Evolutionary conservation across 1,140 invertebrate species (phyloP), one percentile per base, ranked within the genome.

Genomic region (Drosophila sp.): DNA sequence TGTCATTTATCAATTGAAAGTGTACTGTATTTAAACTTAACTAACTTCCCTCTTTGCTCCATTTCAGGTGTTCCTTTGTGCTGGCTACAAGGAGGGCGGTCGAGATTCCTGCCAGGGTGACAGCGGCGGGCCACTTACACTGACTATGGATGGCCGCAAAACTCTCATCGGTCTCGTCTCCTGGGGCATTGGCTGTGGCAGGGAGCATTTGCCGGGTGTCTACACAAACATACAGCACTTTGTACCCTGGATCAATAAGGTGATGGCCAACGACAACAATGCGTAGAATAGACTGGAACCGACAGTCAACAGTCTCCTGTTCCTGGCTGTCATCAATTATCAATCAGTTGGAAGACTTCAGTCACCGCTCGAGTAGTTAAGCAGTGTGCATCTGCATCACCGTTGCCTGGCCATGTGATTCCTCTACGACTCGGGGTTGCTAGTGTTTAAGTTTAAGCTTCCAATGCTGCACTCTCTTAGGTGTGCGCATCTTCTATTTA

Each of bases 141-240:
- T 96, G 90, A 95, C 96, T 7, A 92, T 97, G 41, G 96, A 97
- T 51, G 97, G 97, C 0, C 94, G 96, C 34, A 96, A 95, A 90
- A 96, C 96, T 7, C 93, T 97, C 2, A 97, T 97, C 14, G 97
- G 97, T 4, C 93, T 98, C 0, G 97, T 98, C 0, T 97, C 96
- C 0, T 98, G 97, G 97, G 97, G 97, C 40, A 97, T 97, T 69
- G 97, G 97, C 11, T 98, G 97, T 76, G 97, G 97, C 5, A 93
- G 97, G 11, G 96, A 97, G 89, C 96, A 97, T 89, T 91, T 98
- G n/a, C 96, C 96, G 0, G 97, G 97, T 8, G 96, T 97, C 0
- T 97, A 98, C 80, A 97, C 97, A 0, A 97, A 97, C 82, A 97
- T 98, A 82, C 96, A 97, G 81, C 97, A 96, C 91, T 98, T 97